These are phyloP conservation scores for Aethes cnicana DNA, from an alignment of 2,888 invertebrate species.

Conservation along the genomic window DNA sequence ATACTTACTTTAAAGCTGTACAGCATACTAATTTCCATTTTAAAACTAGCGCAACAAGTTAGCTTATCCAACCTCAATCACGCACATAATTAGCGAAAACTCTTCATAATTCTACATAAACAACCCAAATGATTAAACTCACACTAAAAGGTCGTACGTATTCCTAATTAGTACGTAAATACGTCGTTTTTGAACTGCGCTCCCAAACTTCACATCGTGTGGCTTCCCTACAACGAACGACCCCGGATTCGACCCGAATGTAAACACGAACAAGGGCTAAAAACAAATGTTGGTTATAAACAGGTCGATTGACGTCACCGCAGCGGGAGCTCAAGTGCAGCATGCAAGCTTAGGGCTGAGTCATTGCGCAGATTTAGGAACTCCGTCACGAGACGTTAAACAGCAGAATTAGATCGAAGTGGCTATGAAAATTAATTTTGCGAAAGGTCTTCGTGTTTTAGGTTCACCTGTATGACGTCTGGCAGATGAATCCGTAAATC, in stretches of 20 bases:
- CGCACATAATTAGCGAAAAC: too few relatives aligned
- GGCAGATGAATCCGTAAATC: not conserved
- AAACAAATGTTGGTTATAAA: not conserved
- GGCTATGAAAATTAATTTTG: not conserved
- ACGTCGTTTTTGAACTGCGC: too few relatives aligned
- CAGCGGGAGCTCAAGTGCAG: constrained; percentile 3
- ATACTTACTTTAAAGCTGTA: too few relatives aligned
- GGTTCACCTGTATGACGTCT: too few relatives aligned
- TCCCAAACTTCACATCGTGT: not conserved
- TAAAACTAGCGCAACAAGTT: too few relatives aligned
- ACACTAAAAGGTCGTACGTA: too few relatives aligned
- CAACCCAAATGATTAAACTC: too few relatives aligned
- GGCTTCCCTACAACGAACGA: constrained; percentile 1
- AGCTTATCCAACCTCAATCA: too few relatives aligned
- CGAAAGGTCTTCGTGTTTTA: too few relatives aligned
- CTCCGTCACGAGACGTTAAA: not conserved
- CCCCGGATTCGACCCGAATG: constrained; percentile 2
- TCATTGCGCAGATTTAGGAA: not conserved
- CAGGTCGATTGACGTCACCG: constrained; percentile 9
- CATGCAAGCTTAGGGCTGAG: not conserved
- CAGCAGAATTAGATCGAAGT: not conserved
- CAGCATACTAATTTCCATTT: too few relatives aligned
- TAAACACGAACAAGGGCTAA: constrained; percentile 7
- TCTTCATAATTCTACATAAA: too few relatives aligned
- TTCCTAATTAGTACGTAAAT: too few relatives aligned